Evolutionary conservation across 2,113 vertebrate genomes (phyloP), one percentile per base, ranked within the genome.

Genomic region (Taurulus bubalis): DNA sequence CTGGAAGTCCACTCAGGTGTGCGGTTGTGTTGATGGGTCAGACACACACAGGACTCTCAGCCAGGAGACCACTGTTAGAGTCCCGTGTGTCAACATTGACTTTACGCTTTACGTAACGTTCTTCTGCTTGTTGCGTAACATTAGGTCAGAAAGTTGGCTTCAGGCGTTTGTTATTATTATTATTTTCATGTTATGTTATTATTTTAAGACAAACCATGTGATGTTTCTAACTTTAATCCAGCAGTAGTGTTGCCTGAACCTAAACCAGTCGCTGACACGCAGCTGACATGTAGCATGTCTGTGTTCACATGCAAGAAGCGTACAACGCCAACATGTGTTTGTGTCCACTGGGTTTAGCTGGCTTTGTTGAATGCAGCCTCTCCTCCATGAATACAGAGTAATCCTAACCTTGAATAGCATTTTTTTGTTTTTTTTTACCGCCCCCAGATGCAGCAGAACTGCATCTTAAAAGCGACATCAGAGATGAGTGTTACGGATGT

Each of bases 401-500:
- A 58, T 58, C 47, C 32, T 2, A 49, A 64, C 60, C 16, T 47
- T 62, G 36, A 60, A 77, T 22, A 83, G 14, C 24, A 26, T 56
- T 11, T 56, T 5, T 45, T 14, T 53, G 45, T 12, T 42, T 51
- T 56, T 26, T 60, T 10, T 55, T 56, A 49, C 55, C 66, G 69
- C 71, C 75, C 6, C 14, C 42, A 63, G 55, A 82, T 56, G 70
- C 63, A 71, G 64, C 32, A 79, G 51, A 74, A 76, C 42, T 65
- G 47, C 73, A 62, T 70, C 60, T 60, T 36, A 15, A 77, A 59
- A 65, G 58, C 77, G 58, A 85, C 68, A 75, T 74, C 47, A 53
- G 24, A 32, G 40, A 69, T 83, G 79, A 83, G 68, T 66, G 74
- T 75, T 74, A 65, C 40, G 3, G 47, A 79, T 76, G 67, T 55